phyloP scores from a whole-genome alignment of 1,140 invertebrate species.

The Pissodes strobi region DNA sequence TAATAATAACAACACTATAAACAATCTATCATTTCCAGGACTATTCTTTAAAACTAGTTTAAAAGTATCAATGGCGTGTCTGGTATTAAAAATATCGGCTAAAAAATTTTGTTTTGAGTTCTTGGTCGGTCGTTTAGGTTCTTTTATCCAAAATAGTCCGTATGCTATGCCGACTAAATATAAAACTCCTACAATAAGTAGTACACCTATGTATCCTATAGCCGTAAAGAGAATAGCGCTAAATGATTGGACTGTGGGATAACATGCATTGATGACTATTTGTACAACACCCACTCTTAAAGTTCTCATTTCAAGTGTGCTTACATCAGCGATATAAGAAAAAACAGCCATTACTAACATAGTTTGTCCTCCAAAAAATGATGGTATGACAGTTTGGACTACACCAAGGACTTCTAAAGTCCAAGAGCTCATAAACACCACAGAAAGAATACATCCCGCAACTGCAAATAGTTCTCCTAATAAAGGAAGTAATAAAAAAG shows the following conservation, averaged over 20 bases:
- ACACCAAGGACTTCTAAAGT: slow-evolving; percentile 61
- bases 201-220: slow-evolving; percentile 47
- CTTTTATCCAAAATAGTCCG: slow-evolving; percentile 50
- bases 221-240: slow-evolving; percentile 47
- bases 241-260: slow-evolving; percentile 42
- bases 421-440: slow-evolving; percentile 59
- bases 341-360: slow-evolving; percentile 62
- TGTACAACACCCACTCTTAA: slow-evolving; percentile 62
- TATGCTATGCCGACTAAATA: slow-evolving; percentile 46
- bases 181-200: slow-evolving; percentile 40
- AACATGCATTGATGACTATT: slow-evolving; percentile 56
- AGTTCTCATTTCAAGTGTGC: slow-evolving; percentile 60
- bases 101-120: slow-evolving; percentile 36
- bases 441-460: slow-evolving; percentile 60
- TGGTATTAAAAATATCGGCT: slow-evolving; percentile 51
- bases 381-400: slow-evolving; percentile 60
- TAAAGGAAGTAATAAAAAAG: slow-evolving; percentile 66
- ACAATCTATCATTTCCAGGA: slow-evolving; percentile 39
- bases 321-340: slow-evolving; percentile 64
- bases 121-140: slow-evolving; percentile 40
- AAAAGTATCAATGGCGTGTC: slow-evolving; percentile 49
- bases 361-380: slow-evolving; percentile 61
- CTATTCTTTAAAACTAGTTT: slow-evolving; percentile 45
- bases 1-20: slow-evolving; percentile 41
- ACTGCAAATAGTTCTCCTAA: slow-evolving; percentile 61